phyloP scores from a whole-genome alignment of 2,888 invertebrate genomes.

The Liopterus haemorrhoidalis region DNA sequence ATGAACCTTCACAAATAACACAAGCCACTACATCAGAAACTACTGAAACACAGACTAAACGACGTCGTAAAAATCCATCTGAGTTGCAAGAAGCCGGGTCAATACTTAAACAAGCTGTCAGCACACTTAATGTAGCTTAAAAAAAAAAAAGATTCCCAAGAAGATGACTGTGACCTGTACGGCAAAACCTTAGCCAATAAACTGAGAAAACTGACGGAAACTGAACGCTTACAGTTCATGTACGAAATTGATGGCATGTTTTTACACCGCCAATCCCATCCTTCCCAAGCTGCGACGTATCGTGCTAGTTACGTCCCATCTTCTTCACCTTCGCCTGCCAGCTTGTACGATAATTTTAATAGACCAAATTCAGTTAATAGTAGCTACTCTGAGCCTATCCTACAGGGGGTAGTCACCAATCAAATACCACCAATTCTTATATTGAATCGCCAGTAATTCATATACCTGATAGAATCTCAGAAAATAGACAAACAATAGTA shows the following conservation, averaged over 20 bases:
- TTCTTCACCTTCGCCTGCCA: background rate
- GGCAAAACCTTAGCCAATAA: too few relatives aligned
- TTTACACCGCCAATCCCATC: background rate
- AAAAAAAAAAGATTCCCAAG: constrained; percentile 15
- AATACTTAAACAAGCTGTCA: constrained; percentile 18
- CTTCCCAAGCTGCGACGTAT: background rate
- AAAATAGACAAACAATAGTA: too few relatives aligned
- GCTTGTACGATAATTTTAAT: too few relatives aligned
- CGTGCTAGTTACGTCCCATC: background rate
- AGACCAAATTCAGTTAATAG: too few relatives aligned
- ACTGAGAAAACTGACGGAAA: too few relatives aligned
- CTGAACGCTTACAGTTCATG: too few relatives aligned
- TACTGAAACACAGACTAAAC: background rate
- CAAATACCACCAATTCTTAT: too few relatives aligned
- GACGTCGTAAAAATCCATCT: constrained; percentile 16
- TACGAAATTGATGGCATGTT: constrained; percentile 2
- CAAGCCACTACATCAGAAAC: background rate
- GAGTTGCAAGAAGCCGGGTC: constrained; percentile 19
- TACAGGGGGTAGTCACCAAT: background rate
- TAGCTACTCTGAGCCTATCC: too few relatives aligned
- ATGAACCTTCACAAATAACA: background rate
- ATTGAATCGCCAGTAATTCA: too few relatives aligned
- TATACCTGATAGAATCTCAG: too few relatives aligned
- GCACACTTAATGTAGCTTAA: background rate
- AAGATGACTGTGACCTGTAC: constrained; percentile 28